Conservation (phyloP, 2,888 invertebrate genomes). For the Adelphocoris suturalis region DNA sequence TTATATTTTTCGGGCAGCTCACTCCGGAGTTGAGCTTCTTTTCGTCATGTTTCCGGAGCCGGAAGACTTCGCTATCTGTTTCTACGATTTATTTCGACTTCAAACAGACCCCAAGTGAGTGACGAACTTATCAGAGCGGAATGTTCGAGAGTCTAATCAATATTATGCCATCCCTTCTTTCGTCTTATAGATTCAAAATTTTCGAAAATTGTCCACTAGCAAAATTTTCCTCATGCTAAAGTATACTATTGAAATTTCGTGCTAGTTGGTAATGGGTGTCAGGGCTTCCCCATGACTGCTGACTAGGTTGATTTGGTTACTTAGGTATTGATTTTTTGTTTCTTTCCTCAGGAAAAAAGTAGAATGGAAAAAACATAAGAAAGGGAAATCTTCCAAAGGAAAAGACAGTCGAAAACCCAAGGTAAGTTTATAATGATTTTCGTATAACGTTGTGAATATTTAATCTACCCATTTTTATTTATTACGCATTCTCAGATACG, state of each 20-base stretch:
- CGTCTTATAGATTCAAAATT: neutral
- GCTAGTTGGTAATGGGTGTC: no score
- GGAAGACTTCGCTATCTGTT: conserved; percentile 79
- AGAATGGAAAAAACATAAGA: conserved; percentile 80
- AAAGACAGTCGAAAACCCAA: conserved; percentile 79
- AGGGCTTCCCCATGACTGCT: conserved; percentile 19
- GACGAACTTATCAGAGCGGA: neutral
- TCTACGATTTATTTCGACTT: conserved; percentile 80
- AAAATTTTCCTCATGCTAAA: no score
- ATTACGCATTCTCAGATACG: no score
- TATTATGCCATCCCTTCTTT: neutral
- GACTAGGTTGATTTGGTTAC: neutral
- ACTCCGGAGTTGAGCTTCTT: conserved; percentile 20
- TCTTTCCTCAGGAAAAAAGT: conserved; percentile 78
- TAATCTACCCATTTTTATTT: no score
- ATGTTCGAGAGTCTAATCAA: conserved; percentile 16
- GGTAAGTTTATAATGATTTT: conserved; percentile 68
- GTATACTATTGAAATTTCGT: no score
- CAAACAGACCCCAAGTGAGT: conserved; percentile 78
- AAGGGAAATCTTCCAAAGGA: conserved; percentile 78
- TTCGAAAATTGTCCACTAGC: neutral
- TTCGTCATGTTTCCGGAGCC: conserved; percentile 79
- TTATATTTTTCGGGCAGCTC: neutral
- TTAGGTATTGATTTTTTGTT: neutral
- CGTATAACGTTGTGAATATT: no score